These are phyloP conservation scores for Planiliza haematocheilus DNA, from an alignment of 2,113 vertebrate genomes.

Conservation along the genomic window DNA sequence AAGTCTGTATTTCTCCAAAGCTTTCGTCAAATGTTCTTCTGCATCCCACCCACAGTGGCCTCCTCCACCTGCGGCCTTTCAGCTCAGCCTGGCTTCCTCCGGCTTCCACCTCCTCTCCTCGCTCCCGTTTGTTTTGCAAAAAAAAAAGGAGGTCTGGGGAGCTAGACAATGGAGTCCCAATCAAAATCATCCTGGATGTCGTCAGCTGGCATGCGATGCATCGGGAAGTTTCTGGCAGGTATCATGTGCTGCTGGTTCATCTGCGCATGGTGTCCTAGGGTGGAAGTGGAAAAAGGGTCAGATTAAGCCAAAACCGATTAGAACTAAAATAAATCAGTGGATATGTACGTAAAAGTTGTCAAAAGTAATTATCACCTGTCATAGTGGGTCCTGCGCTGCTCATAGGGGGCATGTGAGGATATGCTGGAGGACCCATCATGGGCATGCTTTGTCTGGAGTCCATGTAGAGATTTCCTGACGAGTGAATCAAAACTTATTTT, in stretches of 20 bases:
- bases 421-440: constrained; percentile 92
- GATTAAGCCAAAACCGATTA: not conserved
- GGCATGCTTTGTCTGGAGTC: constrained; percentile 91
- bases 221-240: constrained; percentile 90
- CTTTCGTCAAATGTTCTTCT: constrained; percentile 71
- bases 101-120: constrained; percentile 65
- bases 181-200: constrained; percentile 95
- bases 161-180: constrained; percentile 95
- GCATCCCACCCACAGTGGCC: constrained; percentile 64
- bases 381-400: constrained; percentile 88
- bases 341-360: no score
- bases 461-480: constrained; percentile 90
- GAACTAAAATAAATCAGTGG: not conserved
- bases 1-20: constrained; percentile 73
- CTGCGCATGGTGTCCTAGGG: constrained; percentile 89
- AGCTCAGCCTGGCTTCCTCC: constrained; percentile 72
- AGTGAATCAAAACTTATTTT: constrained; percentile 4
- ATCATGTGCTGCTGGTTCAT: constrained; percentile 95
- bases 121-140: constrained; percentile 44
- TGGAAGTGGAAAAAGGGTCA: not conserved
- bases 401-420: constrained; percentile 89
- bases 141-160: constrained; percentile 26
- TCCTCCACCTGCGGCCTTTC: constrained; percentile 69
- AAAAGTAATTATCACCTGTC: no score
- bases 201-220: constrained; percentile 91